Evolutionary conservation across 2,113 vertebrate genomes (phyloP).

Genomic region (Falcunculus frontatus): DNA sequence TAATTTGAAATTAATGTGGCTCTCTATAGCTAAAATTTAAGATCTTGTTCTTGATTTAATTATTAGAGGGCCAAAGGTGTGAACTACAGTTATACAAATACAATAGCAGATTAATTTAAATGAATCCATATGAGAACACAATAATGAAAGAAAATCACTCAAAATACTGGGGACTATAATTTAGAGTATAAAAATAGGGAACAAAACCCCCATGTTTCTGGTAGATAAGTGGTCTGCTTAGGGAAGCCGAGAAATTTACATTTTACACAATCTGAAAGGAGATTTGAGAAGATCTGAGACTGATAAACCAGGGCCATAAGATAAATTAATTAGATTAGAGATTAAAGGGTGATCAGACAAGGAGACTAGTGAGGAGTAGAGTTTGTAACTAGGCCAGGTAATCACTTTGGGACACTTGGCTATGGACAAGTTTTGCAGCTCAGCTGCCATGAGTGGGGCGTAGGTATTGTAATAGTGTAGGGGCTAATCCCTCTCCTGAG

Average conservation of each 20-base stretch:
- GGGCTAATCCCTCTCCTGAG: not conserved
- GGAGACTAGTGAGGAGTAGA: conserved; percentile 20
- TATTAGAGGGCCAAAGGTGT: not conserved
- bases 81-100: not conserved
- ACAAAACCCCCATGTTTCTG: rapidly evolving
- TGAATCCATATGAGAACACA: not conserved
- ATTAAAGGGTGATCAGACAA: conserved; percentile 25
- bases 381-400: conserved; percentile 59
- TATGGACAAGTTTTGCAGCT: not conserved
- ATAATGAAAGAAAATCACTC: not conserved
- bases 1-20: not conserved
- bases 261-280: not conserved
- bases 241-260: not conserved
- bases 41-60: not conserved
- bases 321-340: conserved; percentile 61
- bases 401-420: not conserved
- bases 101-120: not conserved
- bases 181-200: not conserved
- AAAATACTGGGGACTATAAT: not conserved
- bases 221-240: not conserved
- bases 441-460: not conserved
- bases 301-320: not conserved
- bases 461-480: not conserved
- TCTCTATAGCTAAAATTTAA: not conserved
- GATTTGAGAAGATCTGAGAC: conserved; percentile 16